Percentiles rank a stretch among this genome's conserved stretches.
Evolutionary conservation across 2,888 invertebrate genomes (phyloP).

Genomic region (Cephus pygmeus): DNA sequence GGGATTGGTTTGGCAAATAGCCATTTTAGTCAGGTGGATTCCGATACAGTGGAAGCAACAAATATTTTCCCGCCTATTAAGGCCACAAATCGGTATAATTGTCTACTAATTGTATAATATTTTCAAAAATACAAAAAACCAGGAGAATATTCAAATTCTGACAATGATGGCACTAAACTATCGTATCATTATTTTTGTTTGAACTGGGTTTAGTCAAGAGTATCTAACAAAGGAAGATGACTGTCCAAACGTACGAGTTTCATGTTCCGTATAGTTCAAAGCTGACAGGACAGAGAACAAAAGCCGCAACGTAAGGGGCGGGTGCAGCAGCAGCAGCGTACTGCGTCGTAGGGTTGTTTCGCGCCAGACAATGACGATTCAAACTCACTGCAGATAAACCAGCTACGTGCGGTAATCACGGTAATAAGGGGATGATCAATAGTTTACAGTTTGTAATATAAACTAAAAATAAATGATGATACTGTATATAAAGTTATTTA

Average conservation of each 20-base stretch:
- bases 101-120: background rate
- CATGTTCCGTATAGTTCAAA: background rate
- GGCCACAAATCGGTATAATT: background rate
- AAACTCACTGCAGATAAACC: background rate
- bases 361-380: background rate
- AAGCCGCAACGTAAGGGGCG: background rate
- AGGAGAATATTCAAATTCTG: background rate
- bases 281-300: background rate
- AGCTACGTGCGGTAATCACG: background rate
- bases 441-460: background rate
- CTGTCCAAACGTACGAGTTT: background rate
- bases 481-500: background rate
- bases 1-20: constrained; percentile 37
- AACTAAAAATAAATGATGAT: background rate
- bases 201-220: background rate
- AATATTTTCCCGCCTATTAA: background rate
- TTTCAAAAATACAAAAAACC: background rate
- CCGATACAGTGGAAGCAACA: background rate
- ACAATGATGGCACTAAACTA: background rate
- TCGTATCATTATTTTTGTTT: background rate
- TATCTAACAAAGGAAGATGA: background rate
- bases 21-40: constrained; percentile 27
- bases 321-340: background rate
- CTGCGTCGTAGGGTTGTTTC: background rate
- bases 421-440: background rate